Base-by-base conservation (phyloP, 2,888 invertebrate genomes). In the Crioceris asparagi region DNA sequence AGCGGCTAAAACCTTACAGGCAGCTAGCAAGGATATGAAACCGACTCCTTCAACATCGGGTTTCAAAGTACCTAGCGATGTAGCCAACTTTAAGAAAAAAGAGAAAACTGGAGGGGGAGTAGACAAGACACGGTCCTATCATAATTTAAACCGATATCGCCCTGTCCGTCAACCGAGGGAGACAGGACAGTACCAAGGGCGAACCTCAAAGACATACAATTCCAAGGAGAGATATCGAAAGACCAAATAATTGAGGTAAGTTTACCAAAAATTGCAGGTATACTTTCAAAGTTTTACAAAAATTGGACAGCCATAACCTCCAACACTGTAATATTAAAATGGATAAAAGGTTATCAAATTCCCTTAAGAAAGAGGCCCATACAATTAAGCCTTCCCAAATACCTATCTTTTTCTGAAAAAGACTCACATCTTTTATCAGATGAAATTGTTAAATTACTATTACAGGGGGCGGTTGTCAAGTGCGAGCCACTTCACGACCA, bases 401-500 rank as follows among this genome's bases (percentile, higher is more conserved):
- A 21, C 10, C 7, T 7, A 10, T 10, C 10, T 21, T 6, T 21
- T 21, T 7, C 21, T 6, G 10, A 10, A 10, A 21, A 3, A 25
- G 3, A 25, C 3, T 25, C 25, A 4, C 25, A 11, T 6, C 25
- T 14, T 6, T 12, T 5, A 11, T 14, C 15, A 5, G 7, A 4
- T 6, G 27, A 27, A 2, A 12, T 27, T 6, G n/a, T n/a, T n/a
- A n/a, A n/a, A n/a, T n/a, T n/a, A n/a, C n/a, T n/a, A n/a, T n/a
- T n/a, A n/a, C n/a, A n/a, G 8, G 35, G 31, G 8, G 32, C 35
- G 12, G 18, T 35, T 12, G 35, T 21, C 18, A 19, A 19, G 14
- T 39, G 32, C 32, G 21, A 32, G 10, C 8, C 19, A 11, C 15
- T 15, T 8, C 10, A 21, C 10, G 39, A 33, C 16, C 48, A 50